Evolutionary conservation across 2,888 invertebrate species (phyloP).

Genomic region (Euspilapteryx auroguttella): DNA sequence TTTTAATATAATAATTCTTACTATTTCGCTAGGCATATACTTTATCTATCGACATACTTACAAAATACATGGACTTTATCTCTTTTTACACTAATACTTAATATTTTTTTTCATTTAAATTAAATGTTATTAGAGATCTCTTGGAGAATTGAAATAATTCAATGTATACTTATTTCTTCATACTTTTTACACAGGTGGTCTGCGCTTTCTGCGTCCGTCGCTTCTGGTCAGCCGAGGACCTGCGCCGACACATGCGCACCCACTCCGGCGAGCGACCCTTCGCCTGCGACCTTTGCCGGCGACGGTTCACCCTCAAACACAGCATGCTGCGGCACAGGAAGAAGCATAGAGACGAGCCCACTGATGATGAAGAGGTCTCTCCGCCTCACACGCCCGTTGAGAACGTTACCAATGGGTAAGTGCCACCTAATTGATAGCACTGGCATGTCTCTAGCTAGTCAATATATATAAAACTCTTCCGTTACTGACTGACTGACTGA

Average conservation of each 20-base stretch:
- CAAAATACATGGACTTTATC: too few relatives aligned
- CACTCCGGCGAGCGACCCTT: conserved; percentile 93
- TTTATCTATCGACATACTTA: too few relatives aligned
- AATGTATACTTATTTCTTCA: too few relatives aligned
- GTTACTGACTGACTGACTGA: too few relatives aligned
- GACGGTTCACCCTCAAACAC: conserved; percentile 90
- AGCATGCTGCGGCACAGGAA: conserved; percentile 92
- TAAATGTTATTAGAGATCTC: too few relatives aligned
- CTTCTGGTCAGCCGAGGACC: conserved; percentile 94
- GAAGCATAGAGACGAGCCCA: conserved; percentile 71
- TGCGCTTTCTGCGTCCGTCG: conserved; percentile 92
- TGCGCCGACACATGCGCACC: conserved; percentile 90
- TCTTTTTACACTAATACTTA: too few relatives aligned
- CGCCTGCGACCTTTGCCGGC: conserved; percentile 85
- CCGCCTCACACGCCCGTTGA: conserved; percentile 44
- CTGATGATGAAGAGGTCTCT: conserved; percentile 56
- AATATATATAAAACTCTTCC: too few relatives aligned
- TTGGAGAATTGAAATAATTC: too few relatives aligned
- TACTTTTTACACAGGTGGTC: conserved; percentile 75
- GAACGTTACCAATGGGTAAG: conserved; percentile 40
- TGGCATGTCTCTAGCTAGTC: not conserved
- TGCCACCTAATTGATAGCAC: too few relatives aligned
- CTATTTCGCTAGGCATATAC: too few relatives aligned
- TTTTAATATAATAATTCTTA: too few relatives aligned
- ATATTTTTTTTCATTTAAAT: too few relatives aligned